Base-by-base conservation (phyloP, 1,140 invertebrate species). In the Brevipalpus yothersi region DNA sequence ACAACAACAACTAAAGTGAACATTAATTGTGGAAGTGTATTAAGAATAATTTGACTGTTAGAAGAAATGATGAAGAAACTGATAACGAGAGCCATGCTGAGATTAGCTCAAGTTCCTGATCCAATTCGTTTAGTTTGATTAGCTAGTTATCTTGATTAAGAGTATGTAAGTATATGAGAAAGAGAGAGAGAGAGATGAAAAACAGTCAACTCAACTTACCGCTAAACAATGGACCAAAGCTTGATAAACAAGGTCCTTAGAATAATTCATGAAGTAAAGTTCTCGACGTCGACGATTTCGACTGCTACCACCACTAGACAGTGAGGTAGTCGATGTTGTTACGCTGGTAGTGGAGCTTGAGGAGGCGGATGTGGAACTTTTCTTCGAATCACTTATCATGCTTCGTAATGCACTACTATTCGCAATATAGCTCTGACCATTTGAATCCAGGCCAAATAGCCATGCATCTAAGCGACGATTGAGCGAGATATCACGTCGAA, bases 401-500 rank as follows among this genome's bases (percentile, higher is more conserved):
- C 19, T 19, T n/a, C 45, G 45, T 19, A 47, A 47, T 12, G 21
- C 54, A 40, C 13, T 56, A 39, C 12, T 40, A 39, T 39, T 41
- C 12, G 31, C 15, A 13, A 56, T 13, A 21, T 19, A 53, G 13
- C 23, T 56, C 40, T 56, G 54, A 15, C 41, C 45, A 31, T 17
- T 45, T 19, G n/a, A 58, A 60, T 85, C 82, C 19, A 75, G 77
- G 17, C 83, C 84, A 54, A 88, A 71, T 15, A 91, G 70, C 86
- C 86, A 91, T 4, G 81, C 79, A 69, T 83, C 88, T 17, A 91
- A 72, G 42, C 86, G 76, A 61, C 85, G 77, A 70, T 93, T 94
- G 15, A 94, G 75, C 53, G 86, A 91, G 82, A 91, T 89, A 69
- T 94, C 90, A 63, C 90, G 75, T 53, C 89, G 71, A 12, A 94